Evolutionary conservation across 2,113 vertebrate genomes (phyloP), one percentile per base, ranked within the genome.

Genomic region (Rhabdomys dilectus): DNA sequence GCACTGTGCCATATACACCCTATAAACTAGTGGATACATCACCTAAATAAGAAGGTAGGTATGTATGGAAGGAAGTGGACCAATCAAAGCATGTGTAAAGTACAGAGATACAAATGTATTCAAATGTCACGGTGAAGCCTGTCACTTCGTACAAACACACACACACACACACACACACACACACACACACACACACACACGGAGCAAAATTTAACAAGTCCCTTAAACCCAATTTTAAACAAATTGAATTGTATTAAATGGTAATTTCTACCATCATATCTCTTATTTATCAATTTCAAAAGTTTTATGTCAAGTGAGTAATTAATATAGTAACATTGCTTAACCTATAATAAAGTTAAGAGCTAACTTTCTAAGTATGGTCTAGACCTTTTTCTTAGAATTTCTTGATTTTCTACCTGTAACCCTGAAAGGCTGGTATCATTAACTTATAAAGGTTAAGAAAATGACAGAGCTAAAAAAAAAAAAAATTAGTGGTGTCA

Each of bases 301-400:
- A 94, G 9, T 58, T 75, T 58, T 75, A 80, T 70, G 21, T 89
- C 39, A 72, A 34, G 7, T 82, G 12, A 85, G 1, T 39, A 72
- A 72, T 86, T 93, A 70, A 96, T 89, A 92, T 66, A 60, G 45
- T 64, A 86, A 75, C 76, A 77, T 62, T 94, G 51, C 64, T 77
- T 78, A 70, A 94, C 34, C 34, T n/a, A 39, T 39, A 87, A 78
- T 70, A 84, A 82, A 93, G 2, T 19, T 76, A 72, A 95, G 85
- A 64, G 39, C 29, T 77, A 90, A 90, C 62, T 68, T 76, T 10
- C 12, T 11, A 92, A 95, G 56, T 31, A 80, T 34, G 26, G 7
- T 82, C 36, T 34, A 73, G 51, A 88, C 17, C 85, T 4, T 87
- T 93, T 31, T 75, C 24, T 48, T 90, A 78, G 16, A 39, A 76